Percentiles rank a stretch among this genome's conserved stretches.
phyloP scores from a whole-genome alignment of 2,113 vertebrate genomes.

The Pseudorasbora parva region DNA sequence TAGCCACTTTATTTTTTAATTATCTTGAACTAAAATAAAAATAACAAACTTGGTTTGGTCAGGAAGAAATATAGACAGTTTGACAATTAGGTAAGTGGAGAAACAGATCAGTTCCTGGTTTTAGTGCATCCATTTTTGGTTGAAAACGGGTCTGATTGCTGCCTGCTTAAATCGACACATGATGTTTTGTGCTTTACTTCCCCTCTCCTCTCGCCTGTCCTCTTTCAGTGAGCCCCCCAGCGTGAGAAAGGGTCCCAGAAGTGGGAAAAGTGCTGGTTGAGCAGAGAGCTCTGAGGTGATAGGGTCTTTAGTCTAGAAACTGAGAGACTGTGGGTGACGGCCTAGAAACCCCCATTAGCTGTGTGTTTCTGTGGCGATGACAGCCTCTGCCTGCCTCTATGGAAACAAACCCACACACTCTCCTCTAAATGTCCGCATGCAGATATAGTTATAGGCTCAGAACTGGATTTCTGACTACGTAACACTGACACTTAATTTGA shows the following conservation, averaged over 20 bases:
- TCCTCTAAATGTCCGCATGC: neutral
- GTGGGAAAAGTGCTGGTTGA: neutral
- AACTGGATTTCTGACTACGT: neutral
- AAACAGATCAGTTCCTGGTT: neutral
- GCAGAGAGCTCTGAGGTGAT: constrained; percentile 33
- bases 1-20: neutral
- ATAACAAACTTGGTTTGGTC: neutral
- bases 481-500: neutral
- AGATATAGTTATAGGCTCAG: neutral
- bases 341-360: constrained; percentile 76
- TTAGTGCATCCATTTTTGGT: neutral
- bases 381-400: constrained; percentile 59
- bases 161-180: neutral
- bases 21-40: neutral
- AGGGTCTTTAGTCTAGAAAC: constrained; percentile 33
- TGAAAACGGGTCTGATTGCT: neutral
- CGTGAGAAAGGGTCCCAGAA: neutral
- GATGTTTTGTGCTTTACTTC: neutral
- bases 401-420: neutral
- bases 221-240: neutral
- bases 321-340: constrained; percentile 60
- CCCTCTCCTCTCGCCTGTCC: neutral
- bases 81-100: neutral
- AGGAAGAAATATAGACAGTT: neutral
- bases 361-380: constrained; percentile 76